A percentile compares a stretch with the other conserved stretches of the same genome.
Evolutionary conservation across 2,888 invertebrate genomes (phyloP).

Genomic region (Drosophila kambysellisi): DNA sequence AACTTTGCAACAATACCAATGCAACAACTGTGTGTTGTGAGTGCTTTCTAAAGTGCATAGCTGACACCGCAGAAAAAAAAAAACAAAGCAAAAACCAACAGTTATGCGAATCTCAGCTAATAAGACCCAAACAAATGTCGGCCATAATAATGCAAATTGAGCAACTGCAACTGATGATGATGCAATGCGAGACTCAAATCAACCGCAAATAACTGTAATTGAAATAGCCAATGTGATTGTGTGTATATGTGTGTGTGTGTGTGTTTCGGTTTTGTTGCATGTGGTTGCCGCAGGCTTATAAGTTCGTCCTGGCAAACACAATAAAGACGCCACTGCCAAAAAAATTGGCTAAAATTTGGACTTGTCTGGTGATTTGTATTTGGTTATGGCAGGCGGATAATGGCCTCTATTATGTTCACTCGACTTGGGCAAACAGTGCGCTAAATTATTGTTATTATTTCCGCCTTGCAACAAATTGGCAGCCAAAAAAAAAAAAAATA

Average conservation of each 20-base stretch:
- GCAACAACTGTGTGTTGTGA: conserved; percentile 15
- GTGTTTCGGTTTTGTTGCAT: conserved; percentile 9
- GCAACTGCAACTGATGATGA: conserved; percentile 61
- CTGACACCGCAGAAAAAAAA: conserved; percentile 23
- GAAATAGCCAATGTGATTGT: conserved; percentile 9
- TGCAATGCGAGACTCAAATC: conserved; percentile 60
- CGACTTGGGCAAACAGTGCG: conserved; percentile 78
- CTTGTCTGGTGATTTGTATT: conserved; percentile 44
- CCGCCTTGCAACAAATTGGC: conserved; percentile 64
- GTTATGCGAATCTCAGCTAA: conserved; percentile 60
- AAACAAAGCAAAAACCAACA: conserved; percentile 25
- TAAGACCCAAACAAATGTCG: conserved; percentile 62
- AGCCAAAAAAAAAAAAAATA: conserved; percentile 45
- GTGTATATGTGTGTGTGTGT: conserved; percentile 18
- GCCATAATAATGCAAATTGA: conserved; percentile 76
- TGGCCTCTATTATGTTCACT: conserved; percentile 75
- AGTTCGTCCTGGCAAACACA: conserved; percentile 31
- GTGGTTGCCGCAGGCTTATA: conserved; percentile 30
- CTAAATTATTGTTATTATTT: conserved; percentile 79
- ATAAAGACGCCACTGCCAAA: conserved; percentile 39
- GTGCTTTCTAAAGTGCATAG: conserved; percentile 67
- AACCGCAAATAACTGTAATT: conserved; percentile 58
- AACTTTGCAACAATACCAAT: conserved; percentile 7
- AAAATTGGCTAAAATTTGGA: conserved; percentile 15
- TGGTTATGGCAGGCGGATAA: conserved; percentile 56